Base-by-base conservation (phyloP, 2,113 vertebrate species). In the Balaeniceps rex region DNA sequence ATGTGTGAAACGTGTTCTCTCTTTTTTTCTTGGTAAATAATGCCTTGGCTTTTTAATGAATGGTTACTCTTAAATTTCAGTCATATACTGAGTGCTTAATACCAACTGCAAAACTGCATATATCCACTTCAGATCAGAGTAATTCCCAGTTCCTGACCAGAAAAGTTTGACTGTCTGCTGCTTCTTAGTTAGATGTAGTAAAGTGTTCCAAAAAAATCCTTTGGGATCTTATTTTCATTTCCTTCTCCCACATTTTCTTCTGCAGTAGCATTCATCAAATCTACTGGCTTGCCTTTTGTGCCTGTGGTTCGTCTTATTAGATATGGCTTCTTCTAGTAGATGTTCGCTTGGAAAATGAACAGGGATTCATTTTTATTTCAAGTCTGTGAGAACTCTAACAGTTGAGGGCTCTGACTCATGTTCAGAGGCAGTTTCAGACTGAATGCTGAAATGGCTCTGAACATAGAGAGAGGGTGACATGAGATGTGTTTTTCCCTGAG, bases 321-420 rank as follows among this genome's bases (percentile, higher is more conserved):
- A 71, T 75, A 22, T 6, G 5, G 65, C 78, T 89, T 51, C 82
- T 94, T 89, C 89, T 94, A 44, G 79, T 61, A 88, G 74, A 81
- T 54, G 74, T 91, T 87, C 84, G 65, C 74, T 79, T 95, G 65
- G 81, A 95, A 96, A 90, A 87, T 40, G 15, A 89, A 49, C 47
- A 61, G 57, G 40, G 82, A 94, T 87, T 94, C 10, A 66, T 92
- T 91, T 95, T 96, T 82, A 68, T 94, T 96, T 89, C 61, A 87
- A 82, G 54, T 66, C 65, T 93, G 14, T 80, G 57, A 85, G 77
- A 94, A 91, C 31, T n/a, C 11, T 89, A 69, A 72, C 52, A 82
- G 65, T 76, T 96, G 90, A 94, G 70, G 66, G 34, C 75, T 95
- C 78, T 95, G 93, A 93, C 74, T 97, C 89, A 68, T 40, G 52